Evolutionary conservation across 1,140 invertebrate genomes (phyloP).

Genomic region (Nasonia giraulti): DNA sequence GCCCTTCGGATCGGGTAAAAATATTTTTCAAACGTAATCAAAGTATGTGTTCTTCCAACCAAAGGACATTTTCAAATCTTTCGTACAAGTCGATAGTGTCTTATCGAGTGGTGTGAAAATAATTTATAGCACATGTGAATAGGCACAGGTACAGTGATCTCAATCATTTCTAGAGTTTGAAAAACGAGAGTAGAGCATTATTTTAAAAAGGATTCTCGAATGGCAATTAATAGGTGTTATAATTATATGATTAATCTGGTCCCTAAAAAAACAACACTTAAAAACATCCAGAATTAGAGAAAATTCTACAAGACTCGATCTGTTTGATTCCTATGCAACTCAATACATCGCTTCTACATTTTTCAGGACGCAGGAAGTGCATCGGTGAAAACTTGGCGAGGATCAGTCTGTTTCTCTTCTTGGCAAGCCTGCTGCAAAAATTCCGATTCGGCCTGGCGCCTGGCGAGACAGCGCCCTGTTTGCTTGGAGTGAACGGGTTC

Average conservation of each 20-base stretch:
- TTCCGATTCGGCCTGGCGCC: constrained; percentile 66
- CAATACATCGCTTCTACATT: background rate
- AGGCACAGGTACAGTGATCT: too few species aligned
- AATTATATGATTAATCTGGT: too few species aligned
- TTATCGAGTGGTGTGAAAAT: background rate
- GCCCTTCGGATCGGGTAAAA: constrained; percentile 74
- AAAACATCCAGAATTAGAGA: too few species aligned
- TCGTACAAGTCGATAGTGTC: too few species aligned
- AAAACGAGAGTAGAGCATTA: background rate
- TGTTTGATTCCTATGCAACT: constrained; percentile 30
- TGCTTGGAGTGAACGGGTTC: constrained; percentile 68
- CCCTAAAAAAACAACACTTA: background rate
- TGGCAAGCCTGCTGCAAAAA: constrained; percentile 67
- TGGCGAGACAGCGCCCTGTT: constrained; percentile 56
- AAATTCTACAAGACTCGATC: background rate
- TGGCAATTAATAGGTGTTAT: too few species aligned
- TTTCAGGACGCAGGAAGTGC: constrained; percentile 68
- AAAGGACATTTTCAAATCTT: too few species aligned
- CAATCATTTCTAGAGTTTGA: too few species aligned
- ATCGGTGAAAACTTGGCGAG: constrained; percentile 72
- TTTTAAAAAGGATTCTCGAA: too few species aligned
- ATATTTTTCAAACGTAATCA: constrained; percentile 19
- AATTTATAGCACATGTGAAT: background rate
- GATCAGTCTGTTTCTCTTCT: constrained; percentile 70
- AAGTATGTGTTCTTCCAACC: too few species aligned